Evolutionary conservation across 2,888 invertebrate species (phyloP).

Genomic region (Rhingia rostrata): DNA sequence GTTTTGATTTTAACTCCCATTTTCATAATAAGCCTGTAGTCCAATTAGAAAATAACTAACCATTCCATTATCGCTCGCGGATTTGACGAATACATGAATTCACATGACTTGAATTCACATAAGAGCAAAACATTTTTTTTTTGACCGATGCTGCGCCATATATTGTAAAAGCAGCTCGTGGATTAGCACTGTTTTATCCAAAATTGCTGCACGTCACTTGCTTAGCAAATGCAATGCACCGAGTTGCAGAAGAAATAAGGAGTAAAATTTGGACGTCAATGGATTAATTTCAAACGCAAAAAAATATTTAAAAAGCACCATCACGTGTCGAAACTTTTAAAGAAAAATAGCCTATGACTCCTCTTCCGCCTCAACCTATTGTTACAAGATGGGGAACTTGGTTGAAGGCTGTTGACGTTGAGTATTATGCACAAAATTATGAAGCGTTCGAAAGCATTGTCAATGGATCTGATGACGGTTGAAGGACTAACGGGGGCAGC

Average conservation of each 20-base stretch:
- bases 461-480: slow-evolving; percentile 11
- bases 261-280: slow-evolving; percentile 73
- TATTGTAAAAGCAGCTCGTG: slow-evolving; percentile 76
- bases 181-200: slow-evolving; percentile 75
- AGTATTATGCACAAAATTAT: slow-evolving; percentile 76
- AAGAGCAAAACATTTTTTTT: slow-evolving; percentile 11
- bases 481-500: slow-evolving; percentile 1
- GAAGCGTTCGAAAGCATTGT: slow-evolving; percentile 55
- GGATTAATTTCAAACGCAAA: slow-evolving; percentile 73
- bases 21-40: too few relatives aligned
- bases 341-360: slow-evolving; percentile 73
- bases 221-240: slow-evolving; percentile 77
- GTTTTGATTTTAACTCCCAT: too few relatives aligned
- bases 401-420: slow-evolving; percentile 77
- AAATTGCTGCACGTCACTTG: slow-evolving; percentile 78
- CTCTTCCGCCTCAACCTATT: slow-evolving; percentile 77
- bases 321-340: slow-evolving; percentile 75
- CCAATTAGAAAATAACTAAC: slow-evolving; percentile 36
- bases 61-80: slow-evolving; percentile 43
- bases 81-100: slow-evolving; percentile 42
- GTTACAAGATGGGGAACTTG: slow-evolving; percentile 79
- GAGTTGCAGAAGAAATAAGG: slow-evolving; percentile 77
- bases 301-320: slow-evolving; percentile 78
- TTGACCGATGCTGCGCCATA: slow-evolving; percentile 71
- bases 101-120: slow-evolving; percentile 1